Evolutionary conservation across 2,113 vertebrate species (phyloP).

Genomic region (Hippocampus barbouri): DNA sequence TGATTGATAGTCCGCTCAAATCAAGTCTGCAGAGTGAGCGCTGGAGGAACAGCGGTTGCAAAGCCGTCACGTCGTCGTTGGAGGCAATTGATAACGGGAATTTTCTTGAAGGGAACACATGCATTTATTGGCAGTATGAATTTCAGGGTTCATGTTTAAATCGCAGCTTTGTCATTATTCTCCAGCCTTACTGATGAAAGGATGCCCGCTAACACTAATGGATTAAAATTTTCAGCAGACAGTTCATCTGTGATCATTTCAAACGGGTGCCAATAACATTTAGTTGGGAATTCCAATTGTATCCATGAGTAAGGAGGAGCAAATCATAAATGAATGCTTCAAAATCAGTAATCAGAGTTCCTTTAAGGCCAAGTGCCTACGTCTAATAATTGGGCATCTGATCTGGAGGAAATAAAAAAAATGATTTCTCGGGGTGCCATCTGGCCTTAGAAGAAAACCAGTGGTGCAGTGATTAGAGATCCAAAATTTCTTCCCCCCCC

Average conservation of each 20-base stretch:
- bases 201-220: not conserved
- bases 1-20: conserved; percentile 33
- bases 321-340: not conserved
- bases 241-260: not conserved
- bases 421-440: not conserved
- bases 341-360: conserved; percentile 4
- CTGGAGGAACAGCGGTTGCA: not conserved
- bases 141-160: not conserved
- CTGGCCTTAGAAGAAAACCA: not conserved
- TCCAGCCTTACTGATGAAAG: not conserved
- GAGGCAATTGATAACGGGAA: conserved; percentile 4
- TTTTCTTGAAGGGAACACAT: not conserved
- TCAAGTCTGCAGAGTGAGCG: conserved; percentile 15
- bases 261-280: not conserved
- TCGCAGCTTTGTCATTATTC: not conserved
- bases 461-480: not conserved
- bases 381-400: not conserved
- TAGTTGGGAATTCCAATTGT: not conserved
- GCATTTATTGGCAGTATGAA: not conserved
- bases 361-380: conserved; percentile 2
- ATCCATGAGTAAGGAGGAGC: not conserved
- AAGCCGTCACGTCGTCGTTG: conserved; percentile 15
- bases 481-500: too few species aligned
- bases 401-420: not conserved
- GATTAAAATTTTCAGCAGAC: not conserved